Evolutionary conservation across 2,797 vertebrate genomes (phyloP).

Genomic region (Myotis myotis): DNA sequence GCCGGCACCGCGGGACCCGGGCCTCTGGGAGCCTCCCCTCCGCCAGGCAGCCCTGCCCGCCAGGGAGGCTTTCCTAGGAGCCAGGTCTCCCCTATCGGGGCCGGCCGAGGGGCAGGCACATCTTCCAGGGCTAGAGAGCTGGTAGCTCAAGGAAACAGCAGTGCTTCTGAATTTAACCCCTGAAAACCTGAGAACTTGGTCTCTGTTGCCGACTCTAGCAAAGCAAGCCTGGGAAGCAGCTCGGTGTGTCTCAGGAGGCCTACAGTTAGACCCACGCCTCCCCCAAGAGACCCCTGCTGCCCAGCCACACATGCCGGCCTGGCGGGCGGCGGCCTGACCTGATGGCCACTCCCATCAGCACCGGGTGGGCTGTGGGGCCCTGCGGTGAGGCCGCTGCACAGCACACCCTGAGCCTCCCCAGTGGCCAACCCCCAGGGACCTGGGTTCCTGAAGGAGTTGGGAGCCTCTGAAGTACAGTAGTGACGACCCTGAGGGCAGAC

Average conservation of each 20-base stretch:
- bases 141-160: background rate
- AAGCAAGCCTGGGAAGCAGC: background rate
- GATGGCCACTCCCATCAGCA: background rate
- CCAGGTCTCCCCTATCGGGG: too few relatives aligned
- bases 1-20: too few relatives aligned
- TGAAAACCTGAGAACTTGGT: background rate
- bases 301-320: background rate
- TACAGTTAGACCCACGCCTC: background rate
- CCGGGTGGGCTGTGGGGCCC: background rate
- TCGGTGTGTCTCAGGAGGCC: background rate
- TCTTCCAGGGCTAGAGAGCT: background rate
- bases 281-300: background rate
- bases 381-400: fast-evolving
- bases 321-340: conserved; percentile 38
- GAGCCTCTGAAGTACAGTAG: background rate
- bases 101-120: background rate
- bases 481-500: background rate
- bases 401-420: background rate
- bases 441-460: background rate
- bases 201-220: background rate
- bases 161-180: background rate
- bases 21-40: background rate
- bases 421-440: too few relatives aligned
- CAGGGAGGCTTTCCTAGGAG: background rate
- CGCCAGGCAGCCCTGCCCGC: background rate